Evolutionary conservation across 1,140 invertebrate species (phyloP).

Genomic region (Platyscapa corneri): DNA sequence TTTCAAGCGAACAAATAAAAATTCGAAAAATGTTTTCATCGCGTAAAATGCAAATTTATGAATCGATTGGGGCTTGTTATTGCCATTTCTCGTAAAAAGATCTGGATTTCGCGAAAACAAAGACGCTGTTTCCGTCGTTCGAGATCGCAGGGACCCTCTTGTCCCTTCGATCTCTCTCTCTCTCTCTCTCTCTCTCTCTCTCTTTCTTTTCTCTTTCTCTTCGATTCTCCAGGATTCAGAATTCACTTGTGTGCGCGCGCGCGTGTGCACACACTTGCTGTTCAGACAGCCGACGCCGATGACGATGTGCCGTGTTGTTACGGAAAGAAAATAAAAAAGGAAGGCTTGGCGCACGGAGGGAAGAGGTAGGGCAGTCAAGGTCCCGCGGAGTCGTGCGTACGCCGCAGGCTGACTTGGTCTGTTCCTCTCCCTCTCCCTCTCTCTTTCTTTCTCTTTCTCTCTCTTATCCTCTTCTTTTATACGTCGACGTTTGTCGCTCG

Average conservation of each 20-base stretch:
- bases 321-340: background rate
- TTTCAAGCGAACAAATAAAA: background rate
- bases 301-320: conserved; percentile 6
- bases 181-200: no score
- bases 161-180: background rate
- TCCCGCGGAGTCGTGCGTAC: conserved; percentile 43
- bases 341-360: background rate
- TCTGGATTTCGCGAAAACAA: conserved; percentile 27
- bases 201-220: no score
- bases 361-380: conserved; percentile 51
- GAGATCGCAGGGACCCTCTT: background rate
- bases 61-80: background rate
- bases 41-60: conserved; percentile 20
- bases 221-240: background rate
- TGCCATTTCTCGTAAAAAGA: background rate
- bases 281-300: background rate
- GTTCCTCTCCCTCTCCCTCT: background rate
- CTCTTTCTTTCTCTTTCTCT: background rate
- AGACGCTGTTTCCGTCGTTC: background rate
- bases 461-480: background rate
- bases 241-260: background rate
- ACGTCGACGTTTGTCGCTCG: conserved; percentile 29
- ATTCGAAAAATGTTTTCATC: background rate
- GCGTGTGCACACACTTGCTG: no score
- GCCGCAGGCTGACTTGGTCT: background rate